Percentiles rank a stretch among this genome's conserved stretches.
phyloP scores from a whole-genome alignment of 2,888 invertebrate genomes.

The Oscheius sp. region DNA sequence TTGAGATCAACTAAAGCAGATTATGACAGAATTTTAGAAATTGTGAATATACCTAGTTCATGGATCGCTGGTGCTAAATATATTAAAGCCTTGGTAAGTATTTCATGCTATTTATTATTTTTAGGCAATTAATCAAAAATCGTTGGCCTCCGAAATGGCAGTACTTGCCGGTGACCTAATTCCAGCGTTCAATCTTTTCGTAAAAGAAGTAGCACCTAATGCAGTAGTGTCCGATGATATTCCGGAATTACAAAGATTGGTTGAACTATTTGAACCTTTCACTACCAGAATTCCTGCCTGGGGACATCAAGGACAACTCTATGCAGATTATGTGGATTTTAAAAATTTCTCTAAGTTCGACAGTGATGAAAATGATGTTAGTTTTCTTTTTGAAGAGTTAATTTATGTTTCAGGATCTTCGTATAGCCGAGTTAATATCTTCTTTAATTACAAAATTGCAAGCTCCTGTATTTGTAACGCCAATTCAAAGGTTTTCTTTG shows the following conservation, averaged over 20 bases:
- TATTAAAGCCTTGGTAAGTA: constrained; percentile 38
- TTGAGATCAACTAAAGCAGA: constrained; percentile 18
- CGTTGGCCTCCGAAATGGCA: constrained; percentile 40
- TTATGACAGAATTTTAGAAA: constrained; percentile 32
- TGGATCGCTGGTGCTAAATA: constrained; percentile 53
- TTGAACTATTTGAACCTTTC: constrained; percentile 38
- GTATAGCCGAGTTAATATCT: constrained; percentile 28
- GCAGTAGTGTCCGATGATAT: constrained; percentile 42
- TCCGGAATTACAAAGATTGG: constrained; percentile 34
- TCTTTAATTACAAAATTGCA: constrained; percentile 38
- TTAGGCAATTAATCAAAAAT: constrained; percentile 26
- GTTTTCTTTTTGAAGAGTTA: neutral
- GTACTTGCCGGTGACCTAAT: constrained; percentile 32
- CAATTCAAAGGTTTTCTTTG: constrained; percentile 29
- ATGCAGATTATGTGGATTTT: constrained; percentile 46
- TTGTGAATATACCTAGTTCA: constrained; percentile 35
- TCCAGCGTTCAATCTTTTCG: constrained; percentile 41
- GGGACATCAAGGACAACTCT: constrained; percentile 51
- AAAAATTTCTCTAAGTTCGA: constrained; percentile 9
- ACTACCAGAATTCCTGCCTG: constrained; percentile 43
- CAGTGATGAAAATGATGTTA: constrained; percentile 16
- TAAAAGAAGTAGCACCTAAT: constrained; percentile 51
- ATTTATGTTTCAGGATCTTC: constrained; percentile 14
- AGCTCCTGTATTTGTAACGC: constrained; percentile 38
- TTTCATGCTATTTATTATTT: constrained; percentile 1